Conservation (phyloP, 2,888 invertebrate genomes). For the Branchellion lobata region DNA sequence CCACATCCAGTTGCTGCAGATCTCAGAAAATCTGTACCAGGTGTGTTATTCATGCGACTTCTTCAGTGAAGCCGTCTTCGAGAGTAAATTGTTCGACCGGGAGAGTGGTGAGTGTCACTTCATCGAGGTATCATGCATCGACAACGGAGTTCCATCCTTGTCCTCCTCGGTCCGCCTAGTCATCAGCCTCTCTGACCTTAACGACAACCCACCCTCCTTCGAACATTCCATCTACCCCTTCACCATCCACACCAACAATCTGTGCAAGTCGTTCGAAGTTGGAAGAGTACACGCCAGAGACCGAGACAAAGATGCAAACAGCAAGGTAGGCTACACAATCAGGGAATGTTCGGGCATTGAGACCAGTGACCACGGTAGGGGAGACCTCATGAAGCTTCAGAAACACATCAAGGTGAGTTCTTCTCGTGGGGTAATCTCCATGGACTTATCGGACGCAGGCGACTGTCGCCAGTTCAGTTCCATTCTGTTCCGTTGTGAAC, state of each 20-base stretch:
- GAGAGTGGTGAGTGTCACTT: background rate
- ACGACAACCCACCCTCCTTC: background rate
- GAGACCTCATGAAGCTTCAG: background rate
- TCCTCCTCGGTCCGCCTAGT: background rate
- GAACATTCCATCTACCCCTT: constrained; percentile 1
- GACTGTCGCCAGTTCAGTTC: constrained; percentile 7
- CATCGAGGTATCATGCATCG: background rate
- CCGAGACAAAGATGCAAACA: background rate
- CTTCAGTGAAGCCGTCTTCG: background rate
- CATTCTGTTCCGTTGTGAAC: constrained; percentile 13
- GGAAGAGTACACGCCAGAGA: background rate
- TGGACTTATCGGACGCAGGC: background rate
- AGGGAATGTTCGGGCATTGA: background rate
- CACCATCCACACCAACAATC: background rate
- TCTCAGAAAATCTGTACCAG: background rate
- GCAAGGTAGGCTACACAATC: background rate
- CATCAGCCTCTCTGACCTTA: background rate
- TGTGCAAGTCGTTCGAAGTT: background rate
- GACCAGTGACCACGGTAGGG: background rate
- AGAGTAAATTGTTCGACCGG: background rate
- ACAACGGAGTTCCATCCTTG: background rate
- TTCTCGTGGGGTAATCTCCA: background rate
- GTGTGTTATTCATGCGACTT: constrained; percentile 6
- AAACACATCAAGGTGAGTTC: constrained; percentile 1
- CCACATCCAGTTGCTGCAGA: background rate